Evolutionary conservation across 2,888 invertebrate genomes (phyloP).

Genomic region (Digitonthophagus gazella): DNA sequence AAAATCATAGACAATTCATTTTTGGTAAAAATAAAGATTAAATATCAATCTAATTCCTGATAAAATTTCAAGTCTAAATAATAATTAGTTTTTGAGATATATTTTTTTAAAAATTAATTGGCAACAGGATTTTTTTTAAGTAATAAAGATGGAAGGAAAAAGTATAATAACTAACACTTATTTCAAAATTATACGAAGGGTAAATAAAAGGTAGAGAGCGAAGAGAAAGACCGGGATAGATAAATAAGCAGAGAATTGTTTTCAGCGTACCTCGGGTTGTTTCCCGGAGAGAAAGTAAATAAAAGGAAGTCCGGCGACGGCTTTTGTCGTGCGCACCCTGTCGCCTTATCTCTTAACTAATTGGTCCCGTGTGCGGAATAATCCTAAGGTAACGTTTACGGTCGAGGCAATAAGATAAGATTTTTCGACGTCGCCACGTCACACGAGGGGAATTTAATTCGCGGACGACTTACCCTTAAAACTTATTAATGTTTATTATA

Average conservation of each 20-base stretch:
- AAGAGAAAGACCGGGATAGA: no score
- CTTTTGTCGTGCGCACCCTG: background rate
- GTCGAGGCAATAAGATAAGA: background rate
- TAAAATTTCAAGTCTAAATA: no score
- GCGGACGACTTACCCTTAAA: background rate
- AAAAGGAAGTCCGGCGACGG: background rate
- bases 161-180: background rate
- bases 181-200: background rate
- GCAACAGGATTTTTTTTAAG: no score
- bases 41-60: no score
- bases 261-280: background rate
- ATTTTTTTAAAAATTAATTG: no score
- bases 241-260: background rate
- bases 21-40: no score
- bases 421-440: background rate
- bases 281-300: background rate
- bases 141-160: background rate
- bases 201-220: background rate
- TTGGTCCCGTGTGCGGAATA: background rate
- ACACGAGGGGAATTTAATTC: background rate
- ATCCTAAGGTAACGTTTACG: background rate
- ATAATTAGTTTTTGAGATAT: no score
- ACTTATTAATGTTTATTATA: background rate
- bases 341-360: background rate
- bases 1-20: no score